phyloP scores from a whole-genome alignment of 1,140 invertebrate genomes.

The Heliconius eleuchia region DNA sequence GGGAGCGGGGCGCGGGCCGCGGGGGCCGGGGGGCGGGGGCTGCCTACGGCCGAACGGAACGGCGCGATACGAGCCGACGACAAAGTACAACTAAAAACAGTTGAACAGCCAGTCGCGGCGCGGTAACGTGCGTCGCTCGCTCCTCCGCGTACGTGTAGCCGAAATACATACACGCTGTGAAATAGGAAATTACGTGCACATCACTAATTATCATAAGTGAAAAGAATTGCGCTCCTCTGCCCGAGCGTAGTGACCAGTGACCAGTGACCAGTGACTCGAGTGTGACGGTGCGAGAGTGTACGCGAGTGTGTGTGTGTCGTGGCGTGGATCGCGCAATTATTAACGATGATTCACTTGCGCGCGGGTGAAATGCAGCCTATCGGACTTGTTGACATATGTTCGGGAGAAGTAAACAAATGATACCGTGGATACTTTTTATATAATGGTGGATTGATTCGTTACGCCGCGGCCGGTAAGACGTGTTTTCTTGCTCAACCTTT shows the following conservation, averaged over 20 bases:
- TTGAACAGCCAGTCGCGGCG: slow-evolving; percentile 74
- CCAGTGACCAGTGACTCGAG: slow-evolving; percentile 41
- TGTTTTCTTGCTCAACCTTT: slow-evolving; percentile 16
- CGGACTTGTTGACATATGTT: slow-evolving; percentile 80
- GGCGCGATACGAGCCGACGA: slow-evolving; percentile 75
- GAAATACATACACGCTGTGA: slow-evolving; percentile 58
- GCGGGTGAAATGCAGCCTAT: slow-evolving; percentile 80
- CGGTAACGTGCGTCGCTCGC: slow-evolving; percentile 62
- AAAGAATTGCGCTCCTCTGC: slow-evolving; percentile 61
- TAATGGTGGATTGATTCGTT: slow-evolving; percentile 77
- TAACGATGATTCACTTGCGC: slow-evolving; percentile 81
- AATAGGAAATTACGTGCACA: slow-evolving; percentile 59
- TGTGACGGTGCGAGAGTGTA: slow-evolving; percentile 71
- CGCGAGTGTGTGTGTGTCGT: slow-evolving; percentile 65
- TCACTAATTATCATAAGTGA: slow-evolving; percentile 55
- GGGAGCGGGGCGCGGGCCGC: slow-evolving; percentile 56
- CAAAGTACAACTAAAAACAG: slow-evolving; percentile 76
- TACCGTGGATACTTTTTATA: slow-evolving; percentile 65
- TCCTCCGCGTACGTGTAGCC: slow-evolving; percentile 53
- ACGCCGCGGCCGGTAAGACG: slow-evolving; percentile 66
- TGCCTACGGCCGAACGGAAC: slow-evolving; percentile 63
- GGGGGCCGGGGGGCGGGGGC: slow-evolving; percentile 38
- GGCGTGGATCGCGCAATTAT: slow-evolving; percentile 79
- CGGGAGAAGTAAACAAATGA: slow-evolving; percentile 78
- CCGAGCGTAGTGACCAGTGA: slow-evolving; percentile 45